Percentiles rank a stretch among this genome's conserved stretches.
Conservation (phyloP, 2,797 vertebrate genomes). For the Eutrigla gurnardus region DNA sequence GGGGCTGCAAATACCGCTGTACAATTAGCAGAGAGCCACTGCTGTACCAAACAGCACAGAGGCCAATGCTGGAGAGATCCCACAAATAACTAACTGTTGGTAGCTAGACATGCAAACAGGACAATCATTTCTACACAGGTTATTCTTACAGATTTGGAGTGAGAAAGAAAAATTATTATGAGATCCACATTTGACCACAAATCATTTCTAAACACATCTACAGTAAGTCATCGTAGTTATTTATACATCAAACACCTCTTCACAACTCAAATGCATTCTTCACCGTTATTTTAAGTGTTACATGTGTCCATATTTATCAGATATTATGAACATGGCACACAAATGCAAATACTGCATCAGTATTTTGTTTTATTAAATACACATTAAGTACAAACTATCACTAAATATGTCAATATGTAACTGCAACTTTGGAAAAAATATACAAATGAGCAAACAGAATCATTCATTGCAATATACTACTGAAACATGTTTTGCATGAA, state of each 20-base stretch:
- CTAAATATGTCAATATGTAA: slow-evolving; percentile 1
- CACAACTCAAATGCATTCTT: slow-evolving; percentile 5
- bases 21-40: slow-evolving; percentile 52
- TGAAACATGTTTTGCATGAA: background rate
- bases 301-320: background rate
- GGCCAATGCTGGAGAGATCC: slow-evolving; percentile 33
- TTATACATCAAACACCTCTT: slow-evolving; percentile 35
- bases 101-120: background rate
- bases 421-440: background rate
- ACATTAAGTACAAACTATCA: slow-evolving; percentile 13
- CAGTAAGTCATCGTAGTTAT: background rate
- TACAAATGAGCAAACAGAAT: background rate
- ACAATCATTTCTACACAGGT: slow-evolving; percentile 15
- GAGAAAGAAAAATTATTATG: background rate
- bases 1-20: slow-evolving; percentile 52
- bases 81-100: slow-evolving; percentile 17
- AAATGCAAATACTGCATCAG: background rate
- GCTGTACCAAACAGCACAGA: slow-evolving; percentile 35
- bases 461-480: background rate
- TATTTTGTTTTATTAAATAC: slow-evolving; percentile 8
- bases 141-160: background rate
- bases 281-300: slow-evolving; percentile 1
- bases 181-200: background rate
- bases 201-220: background rate
- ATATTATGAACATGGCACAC: slow-evolving; percentile 11